These are phyloP conservation scores for Dromiciops gliroides DNA, from an alignment of 2,113 vertebrate species.

Conservation along the genomic window DNA sequence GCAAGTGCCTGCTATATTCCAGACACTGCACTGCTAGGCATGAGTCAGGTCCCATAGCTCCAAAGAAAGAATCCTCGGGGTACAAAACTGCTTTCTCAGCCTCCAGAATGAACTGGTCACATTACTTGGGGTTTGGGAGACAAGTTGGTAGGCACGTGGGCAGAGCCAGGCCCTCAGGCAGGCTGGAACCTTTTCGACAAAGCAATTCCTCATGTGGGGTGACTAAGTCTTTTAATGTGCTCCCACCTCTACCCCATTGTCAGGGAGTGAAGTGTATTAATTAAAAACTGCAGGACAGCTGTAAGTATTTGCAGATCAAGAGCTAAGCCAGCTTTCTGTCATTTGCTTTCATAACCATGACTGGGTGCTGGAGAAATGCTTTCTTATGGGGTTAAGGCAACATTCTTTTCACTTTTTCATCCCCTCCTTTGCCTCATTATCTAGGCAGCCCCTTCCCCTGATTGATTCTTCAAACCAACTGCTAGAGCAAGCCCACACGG, in stretches of 20 bases:
- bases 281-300: conserved; percentile 68
- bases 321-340: conserved; percentile 68
- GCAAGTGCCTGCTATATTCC: neutral
- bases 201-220: neutral
- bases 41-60: neutral
- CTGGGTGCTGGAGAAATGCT: conserved; percentile 52
- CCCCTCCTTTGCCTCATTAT: conserved; percentile 24
- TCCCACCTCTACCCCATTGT: conserved; percentile 46
- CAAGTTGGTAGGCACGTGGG: neutral
- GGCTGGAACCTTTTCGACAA: neutral
- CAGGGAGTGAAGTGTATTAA: conserved; percentile 63
- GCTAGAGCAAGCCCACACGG: neutral
- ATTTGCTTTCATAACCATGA: conserved; percentile 53
- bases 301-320: conserved; percentile 44
- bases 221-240: conserved; percentile 47
- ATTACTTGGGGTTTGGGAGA: fast-evolving
- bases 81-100: neutral
- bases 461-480: neutral
- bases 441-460: conserved; percentile 15
- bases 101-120: neutral
- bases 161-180: neutral
- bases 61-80: neutral
- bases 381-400: conserved; percentile 61
- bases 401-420: conserved; percentile 27
- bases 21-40: neutral